Conservation (phyloP, 2,797 vertebrate species). For the Chaetodon trifasciatus region DNA sequence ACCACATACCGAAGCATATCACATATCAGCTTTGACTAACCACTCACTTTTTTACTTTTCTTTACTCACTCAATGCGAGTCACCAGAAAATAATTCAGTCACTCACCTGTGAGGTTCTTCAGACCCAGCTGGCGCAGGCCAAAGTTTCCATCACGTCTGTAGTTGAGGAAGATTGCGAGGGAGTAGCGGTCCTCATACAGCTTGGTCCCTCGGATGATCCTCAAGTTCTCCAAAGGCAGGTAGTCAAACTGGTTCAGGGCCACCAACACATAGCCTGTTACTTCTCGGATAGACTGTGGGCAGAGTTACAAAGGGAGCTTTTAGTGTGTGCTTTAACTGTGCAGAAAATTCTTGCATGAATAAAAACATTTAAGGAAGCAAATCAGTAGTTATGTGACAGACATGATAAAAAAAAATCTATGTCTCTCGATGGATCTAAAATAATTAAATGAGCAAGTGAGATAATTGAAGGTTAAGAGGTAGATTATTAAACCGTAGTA, state of each 20-base stretch:
- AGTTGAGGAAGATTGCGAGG: slow-evolving; percentile 96
- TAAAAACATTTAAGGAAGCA: neutral
- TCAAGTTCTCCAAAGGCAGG: slow-evolving; percentile 96
- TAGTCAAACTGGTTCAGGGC: slow-evolving; percentile 98
- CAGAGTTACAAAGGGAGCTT: slow-evolving; percentile 18
- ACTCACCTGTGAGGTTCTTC: slow-evolving; percentile 92
- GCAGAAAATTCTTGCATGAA: neutral
- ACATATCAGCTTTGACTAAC: neutral
- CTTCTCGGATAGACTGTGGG: slow-evolving; percentile 95
- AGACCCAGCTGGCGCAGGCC: slow-evolving; percentile 95
- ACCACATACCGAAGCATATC: neutral
- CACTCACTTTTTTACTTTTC: neutral
- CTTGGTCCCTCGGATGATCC: slow-evolving; percentile 96
- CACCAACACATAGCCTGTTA: slow-evolving; percentile 97
- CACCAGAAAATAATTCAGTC: neutral
- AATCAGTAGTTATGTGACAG: neutral
- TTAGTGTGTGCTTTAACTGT: slow-evolving; percentile 14
- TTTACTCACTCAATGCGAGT: neutral
- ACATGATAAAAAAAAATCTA: neutral
- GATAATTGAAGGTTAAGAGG: neutral
- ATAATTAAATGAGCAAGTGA: neutral
- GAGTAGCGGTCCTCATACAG: slow-evolving; percentile 97
- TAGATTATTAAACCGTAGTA: slow-evolving; percentile 1
- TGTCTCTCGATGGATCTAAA: neutral
- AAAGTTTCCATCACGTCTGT: slow-evolving; percentile 94